phyloP scores from a whole-genome alignment of 2,113 vertebrate species.

The Rhizomys pruinosus region DNA sequence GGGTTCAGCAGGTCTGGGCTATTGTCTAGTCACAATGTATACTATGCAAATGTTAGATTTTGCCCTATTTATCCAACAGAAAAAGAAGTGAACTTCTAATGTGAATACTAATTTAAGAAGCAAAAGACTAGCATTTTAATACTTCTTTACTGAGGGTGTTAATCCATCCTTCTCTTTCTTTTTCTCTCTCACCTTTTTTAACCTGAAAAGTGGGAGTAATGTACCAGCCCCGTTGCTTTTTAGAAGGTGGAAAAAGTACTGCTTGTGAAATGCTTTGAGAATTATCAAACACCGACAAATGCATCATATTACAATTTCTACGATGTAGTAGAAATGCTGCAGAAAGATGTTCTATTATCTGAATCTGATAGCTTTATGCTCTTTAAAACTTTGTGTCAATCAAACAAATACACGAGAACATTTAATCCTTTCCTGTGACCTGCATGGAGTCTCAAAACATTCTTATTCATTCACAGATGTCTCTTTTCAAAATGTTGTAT shows the following conservation, averaged over 20 bases:
- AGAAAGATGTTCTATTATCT: neutral
- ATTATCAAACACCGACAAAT: constrained; percentile 13
- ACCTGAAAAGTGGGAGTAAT: neutral
- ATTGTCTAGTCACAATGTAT: neutral
- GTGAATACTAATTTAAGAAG: neutral
- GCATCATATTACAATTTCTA: neutral
- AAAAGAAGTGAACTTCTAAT: neutral
- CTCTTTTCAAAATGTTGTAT: constrained; percentile 18
- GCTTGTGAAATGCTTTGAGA: constrained; percentile 24
- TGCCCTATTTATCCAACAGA: neutral
- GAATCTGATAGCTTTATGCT: constrained; percentile 1
- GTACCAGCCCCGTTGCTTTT: neutral
- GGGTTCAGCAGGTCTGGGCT: neutral
- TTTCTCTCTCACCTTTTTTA: neutral
- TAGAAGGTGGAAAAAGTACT: neutral
- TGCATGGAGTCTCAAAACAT: neutral
- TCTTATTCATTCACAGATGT: constrained; percentile 22
- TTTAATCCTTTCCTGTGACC: constrained; percentile 23
- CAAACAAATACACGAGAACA: neutral
- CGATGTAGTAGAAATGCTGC: neutral
- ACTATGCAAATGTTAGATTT: neutral
- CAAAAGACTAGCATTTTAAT: constrained; percentile 18
- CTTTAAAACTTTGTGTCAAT: constrained; percentile 23
- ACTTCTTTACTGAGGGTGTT: neutral
- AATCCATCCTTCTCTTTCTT: constrained; percentile 13